A percentile compares a stretch with the other conserved stretches of the same genome.
Evolutionary conservation across 2,113 vertebrate genomes (phyloP).

Genomic region (Orthonyx spaldingii): DNA sequence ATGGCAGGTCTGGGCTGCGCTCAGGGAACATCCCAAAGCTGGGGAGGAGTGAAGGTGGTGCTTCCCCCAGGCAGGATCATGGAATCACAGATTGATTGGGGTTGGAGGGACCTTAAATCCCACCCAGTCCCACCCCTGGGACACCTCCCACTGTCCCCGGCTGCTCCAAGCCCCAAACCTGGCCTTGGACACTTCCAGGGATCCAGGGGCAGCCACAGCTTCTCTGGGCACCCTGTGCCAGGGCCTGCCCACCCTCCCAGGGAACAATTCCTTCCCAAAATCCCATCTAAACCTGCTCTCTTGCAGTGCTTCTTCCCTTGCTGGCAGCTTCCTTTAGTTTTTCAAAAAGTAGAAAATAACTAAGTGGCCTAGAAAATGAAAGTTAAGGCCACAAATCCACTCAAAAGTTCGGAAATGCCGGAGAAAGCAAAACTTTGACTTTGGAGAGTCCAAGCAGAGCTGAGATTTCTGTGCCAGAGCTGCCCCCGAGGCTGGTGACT

Average conservation of each 20-base stretch:
- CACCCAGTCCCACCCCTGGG: not conserved
- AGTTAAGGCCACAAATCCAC: not conserved
- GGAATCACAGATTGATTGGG: not conserved
- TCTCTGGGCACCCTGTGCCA: not conserved
- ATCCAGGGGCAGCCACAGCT: not conserved
- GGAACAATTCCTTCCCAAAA: no score
- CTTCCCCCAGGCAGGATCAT: not conserved
- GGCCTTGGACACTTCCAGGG: rapidly evolving
- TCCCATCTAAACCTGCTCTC: not conserved
- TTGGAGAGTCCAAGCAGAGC: not conserved
- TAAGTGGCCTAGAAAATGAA: not conserved
- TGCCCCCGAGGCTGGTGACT: not conserved
- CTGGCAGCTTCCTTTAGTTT: not conserved
- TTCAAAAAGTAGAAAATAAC: not conserved
- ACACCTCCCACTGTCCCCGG: not conserved
- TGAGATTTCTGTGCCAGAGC: not conserved
- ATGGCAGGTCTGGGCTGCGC: not conserved
- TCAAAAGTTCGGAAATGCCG: not conserved
- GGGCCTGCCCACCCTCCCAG: no score
- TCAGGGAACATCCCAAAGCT: not conserved
- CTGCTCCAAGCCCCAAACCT: rapidly evolving
- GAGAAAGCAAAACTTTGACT: not conserved
- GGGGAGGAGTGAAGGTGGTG: no score
- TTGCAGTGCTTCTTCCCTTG: not conserved
- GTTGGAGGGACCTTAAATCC: not conserved